Conservation (phyloP, 2,888 invertebrate genomes). For the Ceraclea dissimilis region DNA sequence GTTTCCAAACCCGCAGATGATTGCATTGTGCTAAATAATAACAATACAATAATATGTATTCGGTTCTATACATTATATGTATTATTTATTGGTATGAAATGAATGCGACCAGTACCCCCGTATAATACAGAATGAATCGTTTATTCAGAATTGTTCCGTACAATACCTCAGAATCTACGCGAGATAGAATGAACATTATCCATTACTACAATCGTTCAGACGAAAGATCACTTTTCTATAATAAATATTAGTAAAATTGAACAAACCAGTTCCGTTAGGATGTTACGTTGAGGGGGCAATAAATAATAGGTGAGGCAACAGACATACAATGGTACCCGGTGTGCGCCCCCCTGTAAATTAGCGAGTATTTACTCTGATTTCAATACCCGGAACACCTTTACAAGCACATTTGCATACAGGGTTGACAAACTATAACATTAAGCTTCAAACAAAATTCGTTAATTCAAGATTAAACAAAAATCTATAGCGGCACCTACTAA, state of each 20-base stretch:
- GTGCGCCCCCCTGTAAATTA: conserved; percentile 15
- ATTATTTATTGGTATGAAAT: conserved; percentile 3
- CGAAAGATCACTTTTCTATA: no score
- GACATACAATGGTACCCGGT: conserved; percentile 12
- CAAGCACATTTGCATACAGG: background rate
- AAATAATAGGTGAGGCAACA: conserved; percentile 4
- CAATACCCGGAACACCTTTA: conserved; percentile 17
- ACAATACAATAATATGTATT: background rate
- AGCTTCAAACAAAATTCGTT: no score
- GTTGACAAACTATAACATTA: background rate
- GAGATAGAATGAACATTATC: no score
- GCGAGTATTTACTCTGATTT: conserved; percentile 17
- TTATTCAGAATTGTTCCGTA: no score
- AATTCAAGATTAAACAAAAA: no score
- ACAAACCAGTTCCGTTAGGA: no score
- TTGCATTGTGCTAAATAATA: background rate
- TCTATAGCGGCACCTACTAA: no score
- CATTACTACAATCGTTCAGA: no score
- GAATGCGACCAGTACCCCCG: conserved; percentile 15
- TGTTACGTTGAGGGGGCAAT: background rate
- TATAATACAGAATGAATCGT: background rate
- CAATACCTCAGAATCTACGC: no score
- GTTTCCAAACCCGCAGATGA: conserved; percentile 1
- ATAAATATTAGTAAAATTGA: no score
- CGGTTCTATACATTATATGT: no score